Base-by-base conservation (phyloP, 2,888 invertebrate species). In the Baronia brevicornis region DNA sequence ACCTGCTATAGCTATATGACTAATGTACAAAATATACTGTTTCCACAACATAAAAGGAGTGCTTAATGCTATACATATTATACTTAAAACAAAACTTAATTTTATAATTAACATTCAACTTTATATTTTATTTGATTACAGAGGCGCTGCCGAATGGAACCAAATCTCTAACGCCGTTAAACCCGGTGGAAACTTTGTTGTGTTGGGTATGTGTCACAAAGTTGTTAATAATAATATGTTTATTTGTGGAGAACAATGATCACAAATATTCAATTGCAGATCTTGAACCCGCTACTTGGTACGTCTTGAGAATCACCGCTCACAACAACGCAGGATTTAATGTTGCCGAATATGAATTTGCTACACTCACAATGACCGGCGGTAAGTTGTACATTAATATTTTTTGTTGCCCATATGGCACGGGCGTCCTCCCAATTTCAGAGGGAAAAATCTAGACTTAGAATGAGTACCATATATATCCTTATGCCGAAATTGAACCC, bases 311-410 rank as follows among this genome's bases (percentile, higher is more conserved):
- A 41, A 95, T 97, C 20, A 96, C 95, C 2, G 94, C 95, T 3
- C 94, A 97, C 77, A 97, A 97, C 73, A 97, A 96, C 55, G 97
- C 97, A 39, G 98, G 97, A 28, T 96, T 96, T 57, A 94, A 95
- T 20, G 96, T 96, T 28, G 96, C 96, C 36, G 94, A 96, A 80
- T 96, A 97, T 62, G 95, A 96, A 84, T 97, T 97, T 73, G 96
- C 96, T 8, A 98, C 98, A 2, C 87, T 97, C 15, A 96, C 97
- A 14, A 90, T 93, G 46, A 94, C 95, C 48, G 97, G 97, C 88
- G 96, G 97, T 97, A 88, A 85, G 87, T 77, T 21, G 7, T 10
- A 13, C 17, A 3, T 12, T 13, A 5, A n/a, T n/a, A n/a, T n/a
- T n/a, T n/a, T n/a, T n/a, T n/a, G n/a, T n/a, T n/a, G n/a, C n/a